These are phyloP conservation scores for Drosophila kikkawai DNA, from an alignment of 1,140 invertebrate species.

Conservation along the genomic window DNA sequence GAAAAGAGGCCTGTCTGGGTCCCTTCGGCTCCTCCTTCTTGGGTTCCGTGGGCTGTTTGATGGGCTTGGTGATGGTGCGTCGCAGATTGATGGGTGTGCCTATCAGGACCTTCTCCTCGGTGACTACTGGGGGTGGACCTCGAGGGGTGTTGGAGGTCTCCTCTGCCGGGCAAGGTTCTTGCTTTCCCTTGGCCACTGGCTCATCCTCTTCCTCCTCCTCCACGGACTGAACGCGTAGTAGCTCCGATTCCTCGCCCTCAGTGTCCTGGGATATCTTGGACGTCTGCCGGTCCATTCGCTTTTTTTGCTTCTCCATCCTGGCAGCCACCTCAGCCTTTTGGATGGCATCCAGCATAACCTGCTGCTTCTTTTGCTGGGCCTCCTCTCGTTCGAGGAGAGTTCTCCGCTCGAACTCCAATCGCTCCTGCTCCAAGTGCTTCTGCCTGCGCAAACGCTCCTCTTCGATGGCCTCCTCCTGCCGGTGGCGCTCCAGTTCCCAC, in stretches of 20 bases:
- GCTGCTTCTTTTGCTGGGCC: conserved; percentile 86
- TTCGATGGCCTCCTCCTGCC: conserved; percentile 87
- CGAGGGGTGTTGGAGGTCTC: conserved; percentile 28
- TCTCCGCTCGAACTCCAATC: conserved; percentile 86
- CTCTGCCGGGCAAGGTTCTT: neutral
- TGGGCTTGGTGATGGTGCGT: conserved; percentile 74
- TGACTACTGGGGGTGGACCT: conserved; percentile 28
- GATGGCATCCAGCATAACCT: conserved; percentile 86
- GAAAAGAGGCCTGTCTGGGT: conserved; percentile 1
- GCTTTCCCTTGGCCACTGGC: neutral
- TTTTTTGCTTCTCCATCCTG: conserved; percentile 85
- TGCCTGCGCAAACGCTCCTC: conserved; percentile 87
- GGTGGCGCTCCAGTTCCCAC: conserved; percentile 87
- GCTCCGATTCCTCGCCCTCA: neutral
- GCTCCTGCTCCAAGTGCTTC: conserved; percentile 87
- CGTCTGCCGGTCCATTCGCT: conserved; percentile 60
- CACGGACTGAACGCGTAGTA: conserved; percentile 7
- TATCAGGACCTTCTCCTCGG: conserved; percentile 79
- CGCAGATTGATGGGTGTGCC: conserved; percentile 82
- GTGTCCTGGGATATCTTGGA: conserved; percentile 25
- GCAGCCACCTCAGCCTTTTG: conserved; percentile 86
- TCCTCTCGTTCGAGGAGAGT: conserved; percentile 86
- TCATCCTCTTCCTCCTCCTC: conserved; percentile 1
- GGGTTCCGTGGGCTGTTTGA: conserved; percentile 34
- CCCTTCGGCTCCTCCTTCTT: conserved; percentile 10